Percentiles rank a stretch among this genome's conserved stretches.
Conservation (phyloP, 2,113 vertebrate species). For the Myanophis thanlyinensis region DNA sequence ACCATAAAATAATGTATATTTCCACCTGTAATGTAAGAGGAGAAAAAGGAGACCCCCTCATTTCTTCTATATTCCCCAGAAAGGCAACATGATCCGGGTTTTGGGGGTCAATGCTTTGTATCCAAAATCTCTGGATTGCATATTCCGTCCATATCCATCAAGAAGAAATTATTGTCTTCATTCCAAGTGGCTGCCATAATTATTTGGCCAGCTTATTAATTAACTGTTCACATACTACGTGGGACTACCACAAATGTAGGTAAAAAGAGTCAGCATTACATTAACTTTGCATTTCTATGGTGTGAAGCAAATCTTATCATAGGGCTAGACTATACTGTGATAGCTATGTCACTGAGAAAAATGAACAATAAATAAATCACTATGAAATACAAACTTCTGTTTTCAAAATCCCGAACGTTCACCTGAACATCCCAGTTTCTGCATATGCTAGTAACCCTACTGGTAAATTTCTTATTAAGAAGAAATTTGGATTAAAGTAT, state of each 20-base stretch:
- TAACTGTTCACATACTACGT: not conserved
- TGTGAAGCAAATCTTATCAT: not conserved
- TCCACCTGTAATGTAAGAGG: no score
- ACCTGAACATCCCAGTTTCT: not conserved
- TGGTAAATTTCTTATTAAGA: not conserved
- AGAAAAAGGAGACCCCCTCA: no score
- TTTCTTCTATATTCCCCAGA: no score
- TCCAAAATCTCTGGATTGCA: no score
- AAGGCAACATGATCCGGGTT: no score
- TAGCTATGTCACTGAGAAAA: not conserved
- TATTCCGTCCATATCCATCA: no score
- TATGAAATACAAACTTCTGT: not conserved
- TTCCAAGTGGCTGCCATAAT: no score
- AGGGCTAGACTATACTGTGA: not conserved
- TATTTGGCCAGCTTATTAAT: no score
- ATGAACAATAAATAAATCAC: not conserved
- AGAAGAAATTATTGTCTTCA: no score
- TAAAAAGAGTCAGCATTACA: not conserved
- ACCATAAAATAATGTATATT: no score
- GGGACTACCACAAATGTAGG: not conserved
- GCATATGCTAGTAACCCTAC: not conserved
- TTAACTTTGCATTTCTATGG: no score
- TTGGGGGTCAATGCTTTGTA: no score
- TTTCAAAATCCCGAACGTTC: not conserved
- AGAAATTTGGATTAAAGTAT: not conserved